Conservation (phyloP, 2,888 invertebrate genomes). For the Xestobium rufovillosum region DNA sequence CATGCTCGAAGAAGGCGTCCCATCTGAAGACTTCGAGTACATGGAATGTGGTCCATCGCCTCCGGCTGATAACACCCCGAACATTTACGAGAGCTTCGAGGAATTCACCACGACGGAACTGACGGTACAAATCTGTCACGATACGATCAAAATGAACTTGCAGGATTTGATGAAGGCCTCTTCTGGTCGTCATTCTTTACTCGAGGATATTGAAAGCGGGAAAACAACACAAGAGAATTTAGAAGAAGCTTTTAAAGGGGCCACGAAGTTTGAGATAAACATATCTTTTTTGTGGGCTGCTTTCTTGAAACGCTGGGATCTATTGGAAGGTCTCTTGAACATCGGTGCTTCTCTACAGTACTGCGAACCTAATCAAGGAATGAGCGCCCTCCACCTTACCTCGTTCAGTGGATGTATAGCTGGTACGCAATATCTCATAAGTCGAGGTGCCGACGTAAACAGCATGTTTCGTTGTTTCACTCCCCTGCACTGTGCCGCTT, state of each 20-base stretch:
- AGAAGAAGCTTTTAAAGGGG: constrained; percentile 45
- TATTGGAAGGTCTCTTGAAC: constrained; percentile 55
- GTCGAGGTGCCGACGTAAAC: constrained; percentile 62
- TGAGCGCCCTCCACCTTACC: constrained; percentile 68
- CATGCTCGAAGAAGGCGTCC: constrained; percentile 59
- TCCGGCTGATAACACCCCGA: constrained; percentile 72
- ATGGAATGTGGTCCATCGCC: constrained; percentile 75
- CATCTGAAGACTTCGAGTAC: constrained; percentile 64
- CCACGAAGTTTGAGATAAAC: constrained; percentile 62
- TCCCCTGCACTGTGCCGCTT: constrained; percentile 84
- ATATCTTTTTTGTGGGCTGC: constrained; percentile 67
- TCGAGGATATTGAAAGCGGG: constrained; percentile 68
- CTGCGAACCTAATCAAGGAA: constrained; percentile 61
- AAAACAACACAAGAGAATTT: constrained; percentile 54
- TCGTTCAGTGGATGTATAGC: constrained; percentile 72
- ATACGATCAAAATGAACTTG: constrained; percentile 65
- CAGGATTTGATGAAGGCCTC: constrained; percentile 65
- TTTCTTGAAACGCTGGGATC: constrained; percentile 61
- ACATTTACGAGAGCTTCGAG: constrained; percentile 74
- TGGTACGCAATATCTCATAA: constrained; percentile 61
- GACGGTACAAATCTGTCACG: constrained; percentile 65
- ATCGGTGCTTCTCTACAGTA: constrained; percentile 62
- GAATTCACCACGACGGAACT: constrained; percentile 57
- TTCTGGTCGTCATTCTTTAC: constrained; percentile 57
- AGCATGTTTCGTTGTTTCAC: constrained; percentile 64